Conservation (phyloP, 1,140 invertebrate species). For the Dreissena rostriformis region DNA sequence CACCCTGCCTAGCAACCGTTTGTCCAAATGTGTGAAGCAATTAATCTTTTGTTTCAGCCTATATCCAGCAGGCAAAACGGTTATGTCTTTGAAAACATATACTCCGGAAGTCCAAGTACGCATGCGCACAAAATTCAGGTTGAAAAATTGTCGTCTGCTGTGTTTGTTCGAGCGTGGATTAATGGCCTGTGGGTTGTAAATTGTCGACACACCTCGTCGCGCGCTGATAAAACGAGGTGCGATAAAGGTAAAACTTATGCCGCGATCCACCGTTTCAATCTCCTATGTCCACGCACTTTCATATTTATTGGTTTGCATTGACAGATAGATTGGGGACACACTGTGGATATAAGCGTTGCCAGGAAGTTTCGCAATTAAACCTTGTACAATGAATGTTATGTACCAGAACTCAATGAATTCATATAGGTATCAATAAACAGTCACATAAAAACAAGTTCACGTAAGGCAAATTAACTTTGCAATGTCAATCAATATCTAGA, state of each 20-base stretch:
- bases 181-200: constrained; percentile 33
- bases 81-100: not conserved
- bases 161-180: constrained; percentile 18
- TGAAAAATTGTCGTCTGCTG: constrained; percentile 38
- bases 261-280: no score
- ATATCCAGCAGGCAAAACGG: constrained; percentile 41
- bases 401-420: no score
- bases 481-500: no score
- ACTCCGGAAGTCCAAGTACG: constrained; percentile 29
- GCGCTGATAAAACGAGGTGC: not conserved
- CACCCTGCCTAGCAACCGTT: constrained; percentile 46
- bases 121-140: constrained; percentile 28
- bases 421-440: no score
- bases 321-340: no score
- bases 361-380: no score
- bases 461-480: no score
- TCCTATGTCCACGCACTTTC: no score
- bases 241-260: not conserved
- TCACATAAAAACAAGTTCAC: no score
- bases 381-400: no score
- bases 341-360: no score
- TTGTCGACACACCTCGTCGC: constrained; percentile 41
- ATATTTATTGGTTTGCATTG: no score
- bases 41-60: constrained; percentile 16
- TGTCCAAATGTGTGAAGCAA: constrained; percentile 20